Evolutionary conservation across 2,113 vertebrate genomes (phyloP), one percentile per base, ranked within the genome.

Genomic region (Grammomys surdaster): DNA sequence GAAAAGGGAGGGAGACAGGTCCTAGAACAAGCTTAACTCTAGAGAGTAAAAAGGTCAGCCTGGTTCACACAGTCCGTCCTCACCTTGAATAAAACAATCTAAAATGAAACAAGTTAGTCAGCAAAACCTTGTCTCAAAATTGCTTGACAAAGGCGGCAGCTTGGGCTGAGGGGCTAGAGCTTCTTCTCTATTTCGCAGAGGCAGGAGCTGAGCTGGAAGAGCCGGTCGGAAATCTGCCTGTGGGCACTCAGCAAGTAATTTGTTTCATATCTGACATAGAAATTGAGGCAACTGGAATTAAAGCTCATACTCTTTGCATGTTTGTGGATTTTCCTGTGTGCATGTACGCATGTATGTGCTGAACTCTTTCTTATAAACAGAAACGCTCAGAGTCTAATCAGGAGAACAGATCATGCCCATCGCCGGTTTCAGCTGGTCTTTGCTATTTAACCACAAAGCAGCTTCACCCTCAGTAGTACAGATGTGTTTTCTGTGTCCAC

Each of bases 291-390:
- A 26, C 75, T 88, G 58, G 65, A 92, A 92, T 87, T 76, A 90
- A 63, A 93, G 65, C 19, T 24, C 40, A 46, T 10, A 28, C 17
- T 84, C 63, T 60, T 22, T 19, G 72, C 69, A 36, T 67, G 40
- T 87, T 82, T 88, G 58, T 36, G 22, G 51, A 51, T 88, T 89
- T 93, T 46, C 81, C 65, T 82, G n/a, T 78, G 56, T 24, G 70
- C 70, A n/a, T 51, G 76, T 7, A 43, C 13, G 6, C 22, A 14
- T 48, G 13, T 48, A 28, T 31, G 75, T 56, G n/a, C 72, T 17
- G 36, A 86, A 72, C 76, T 87, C 40, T 94, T 88, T 95, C 81
- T 90, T 91, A 89, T 43, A 77, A 54, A 89, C 24, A 90, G 90
- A 92, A 60, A 72, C 36, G 82, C 19, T 69, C 89, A 89, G 89